Evolutionary conservation across 64 coral and sea anemone genomes (phyloP).

Genomic region (Actinia tenebrosa): DNA sequence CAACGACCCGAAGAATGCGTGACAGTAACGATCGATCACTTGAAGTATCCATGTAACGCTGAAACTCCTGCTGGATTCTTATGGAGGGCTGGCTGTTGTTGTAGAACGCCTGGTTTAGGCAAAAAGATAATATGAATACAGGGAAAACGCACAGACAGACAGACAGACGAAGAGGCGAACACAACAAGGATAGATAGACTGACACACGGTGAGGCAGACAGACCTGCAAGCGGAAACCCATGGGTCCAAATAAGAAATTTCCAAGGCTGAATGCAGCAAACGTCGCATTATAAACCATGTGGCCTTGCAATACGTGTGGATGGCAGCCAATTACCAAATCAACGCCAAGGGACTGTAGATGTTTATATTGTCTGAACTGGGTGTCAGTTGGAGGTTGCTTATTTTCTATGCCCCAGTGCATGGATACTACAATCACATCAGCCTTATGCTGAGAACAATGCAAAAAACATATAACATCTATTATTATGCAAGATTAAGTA

Average conservation of each 20-base stretch:
- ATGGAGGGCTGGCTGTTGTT: not conserved
- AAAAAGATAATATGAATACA: not conserved
- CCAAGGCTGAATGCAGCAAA: conserved; percentile 47
- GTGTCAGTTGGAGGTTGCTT: not conserved
- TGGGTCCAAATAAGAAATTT: conserved; percentile 39
- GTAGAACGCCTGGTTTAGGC: not conserved
- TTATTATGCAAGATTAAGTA: too few relatives aligned
- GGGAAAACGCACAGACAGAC: not conserved
- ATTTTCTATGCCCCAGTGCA: conserved; percentile 32
- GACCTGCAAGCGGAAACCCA: not conserved
- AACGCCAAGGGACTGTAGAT: conserved; percentile 37
- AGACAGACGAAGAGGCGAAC: not conserved
- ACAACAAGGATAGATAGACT: not conserved
- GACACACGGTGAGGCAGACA: not conserved
- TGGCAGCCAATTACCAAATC: conserved; percentile 41
- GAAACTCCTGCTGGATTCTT: not conserved
- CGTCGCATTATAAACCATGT: conserved; percentile 1
- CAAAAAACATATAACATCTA: not conserved
- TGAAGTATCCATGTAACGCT: not conserved
- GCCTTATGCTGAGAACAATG: not conserved
- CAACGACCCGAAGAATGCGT: not conserved
- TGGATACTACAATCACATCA: conserved; percentile 19
- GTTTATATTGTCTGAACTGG: not conserved
- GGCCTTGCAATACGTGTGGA: conserved; percentile 35
- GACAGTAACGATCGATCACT: not conserved